Percentiles rank a stretch among this genome's conserved stretches.
Evolutionary conservation across 2,888 invertebrate species (phyloP).

Genomic region (Pachymerium ferrugineum): DNA sequence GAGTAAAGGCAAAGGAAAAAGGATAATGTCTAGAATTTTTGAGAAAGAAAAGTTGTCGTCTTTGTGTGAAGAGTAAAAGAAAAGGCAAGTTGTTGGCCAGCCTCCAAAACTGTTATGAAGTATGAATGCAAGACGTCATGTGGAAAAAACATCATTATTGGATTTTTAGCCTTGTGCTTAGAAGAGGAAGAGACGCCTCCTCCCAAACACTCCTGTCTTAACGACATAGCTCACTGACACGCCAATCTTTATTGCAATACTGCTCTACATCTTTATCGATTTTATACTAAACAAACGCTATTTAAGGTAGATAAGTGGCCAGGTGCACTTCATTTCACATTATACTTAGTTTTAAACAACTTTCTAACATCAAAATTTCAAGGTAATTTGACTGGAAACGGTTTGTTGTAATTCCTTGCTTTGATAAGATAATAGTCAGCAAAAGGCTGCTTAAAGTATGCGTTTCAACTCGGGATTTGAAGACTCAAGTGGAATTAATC

Average conservation of each 20-base stretch:
- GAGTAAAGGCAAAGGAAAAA: background rate
- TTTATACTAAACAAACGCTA: background rate
- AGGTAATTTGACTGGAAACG: too few relatives aligned
- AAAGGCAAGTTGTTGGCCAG: constrained; percentile 13
- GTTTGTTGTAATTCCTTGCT: too few relatives aligned
- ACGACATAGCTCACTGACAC: background rate
- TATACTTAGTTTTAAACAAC: too few relatives aligned
- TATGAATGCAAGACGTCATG: constrained; percentile 9
- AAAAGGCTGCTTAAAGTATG: too few relatives aligned
- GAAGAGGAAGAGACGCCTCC: constrained; percentile 9
- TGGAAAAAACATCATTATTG: constrained; percentile 13
- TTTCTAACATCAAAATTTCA: too few relatives aligned
- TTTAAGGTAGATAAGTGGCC: background rate
- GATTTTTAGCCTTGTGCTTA: background rate
- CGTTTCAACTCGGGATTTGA: too few relatives aligned
- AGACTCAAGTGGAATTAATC: too few relatives aligned
- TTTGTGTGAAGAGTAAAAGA: background rate
- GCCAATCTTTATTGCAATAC: constrained; percentile 2
- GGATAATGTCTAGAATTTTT: background rate
- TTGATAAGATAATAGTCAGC: too few relatives aligned
- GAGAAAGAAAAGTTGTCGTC: background rate
- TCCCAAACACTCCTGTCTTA: constrained; percentile 4
- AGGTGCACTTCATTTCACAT: background rate
- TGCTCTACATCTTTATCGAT: background rate
- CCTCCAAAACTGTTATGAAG: constrained; percentile 3